phyloP scores from a whole-genome alignment of 2,888 invertebrate genomes.

The Dynastes maya region DNA sequence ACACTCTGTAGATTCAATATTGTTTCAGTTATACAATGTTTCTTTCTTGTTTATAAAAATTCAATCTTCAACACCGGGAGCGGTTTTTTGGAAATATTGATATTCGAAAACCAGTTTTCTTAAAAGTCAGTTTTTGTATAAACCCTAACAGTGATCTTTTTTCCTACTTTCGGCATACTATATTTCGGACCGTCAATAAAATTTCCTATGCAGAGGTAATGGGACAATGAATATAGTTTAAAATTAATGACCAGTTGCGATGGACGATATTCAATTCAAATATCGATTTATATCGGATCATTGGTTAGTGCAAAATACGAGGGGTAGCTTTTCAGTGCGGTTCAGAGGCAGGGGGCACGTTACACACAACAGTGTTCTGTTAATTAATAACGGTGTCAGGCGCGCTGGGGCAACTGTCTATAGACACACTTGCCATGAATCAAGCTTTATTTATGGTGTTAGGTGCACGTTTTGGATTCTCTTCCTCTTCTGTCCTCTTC shows the following conservation, averaged over 20 bases:
- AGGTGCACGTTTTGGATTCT: slow-evolving; percentile 59
- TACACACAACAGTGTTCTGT: slow-evolving; percentile 58
- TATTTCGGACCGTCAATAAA: not conserved
- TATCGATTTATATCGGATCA: slow-evolving; percentile 38
- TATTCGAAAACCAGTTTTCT: too few relatives aligned
- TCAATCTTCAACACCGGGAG: too few relatives aligned
- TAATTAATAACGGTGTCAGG: slow-evolving; percentile 66
- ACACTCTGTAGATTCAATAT: too few relatives aligned
- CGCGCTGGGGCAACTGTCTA: slow-evolving; percentile 62
- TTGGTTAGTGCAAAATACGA: slow-evolving; percentile 20
- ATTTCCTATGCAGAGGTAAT: not conserved
- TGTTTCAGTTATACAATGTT: too few relatives aligned
- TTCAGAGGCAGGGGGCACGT: slow-evolving; percentile 23
- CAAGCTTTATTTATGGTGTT: slow-evolving; percentile 64
- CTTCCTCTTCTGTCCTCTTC: slow-evolving; percentile 47
- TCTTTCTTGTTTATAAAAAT: too few relatives aligned
- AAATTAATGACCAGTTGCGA: slow-evolving; percentile 30
- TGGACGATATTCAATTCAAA: slow-evolving; percentile 31
- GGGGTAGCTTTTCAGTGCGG: slow-evolving; percentile 29
- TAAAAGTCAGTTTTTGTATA: too few relatives aligned
- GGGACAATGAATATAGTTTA: slow-evolving; percentile 23
- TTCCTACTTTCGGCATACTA: not conserved
- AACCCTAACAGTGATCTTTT: not conserved
- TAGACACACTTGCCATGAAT: slow-evolving; percentile 64
- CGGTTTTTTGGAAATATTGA: too few relatives aligned